Evolutionary conservation across 2,113 vertebrate genomes (phyloP), one percentile per base, ranked within the genome.

Genomic region (Grammomys dolichurus): DNA sequence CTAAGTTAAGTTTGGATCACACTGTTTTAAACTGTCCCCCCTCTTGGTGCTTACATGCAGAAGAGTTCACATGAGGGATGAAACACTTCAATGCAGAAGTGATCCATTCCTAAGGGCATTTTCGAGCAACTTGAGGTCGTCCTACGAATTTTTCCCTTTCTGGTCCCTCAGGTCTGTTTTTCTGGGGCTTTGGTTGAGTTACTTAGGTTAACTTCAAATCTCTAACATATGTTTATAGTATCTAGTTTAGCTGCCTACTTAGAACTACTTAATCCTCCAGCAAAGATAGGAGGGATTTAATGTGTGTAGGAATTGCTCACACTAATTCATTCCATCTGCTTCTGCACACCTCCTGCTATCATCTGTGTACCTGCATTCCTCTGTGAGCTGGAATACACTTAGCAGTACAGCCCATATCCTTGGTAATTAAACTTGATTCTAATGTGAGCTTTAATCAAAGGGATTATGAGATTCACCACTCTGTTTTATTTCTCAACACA

Each of bases 1-100:
- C 67, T 76, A 0, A 2, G 3, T 72, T n/a, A 19, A 40, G 19
- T 51, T 78, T 26, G 65, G 54, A 72, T 17, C 16, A 3, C 31
- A 70, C 33, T 51, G 43, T 70, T 87, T 70, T 54, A 70, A n/a
- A 54, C 17, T 46, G 24, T 87, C 26, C 11, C 11, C 9, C 46
- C 46, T 1, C 46, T 2, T 1, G 16, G 28, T 46, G 20, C 5
- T 33, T 69, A 14, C 9, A 16, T 1, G 2, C 43, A 11, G 48
- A 63, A 40, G 6, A 54, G 48, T 26, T 24, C 33, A 12, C 9
- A 28, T 46, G 7, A 10, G 12, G 33, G 12, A 16, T 11, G 13
- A 9, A 28, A 22, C 43, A 33, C 8, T 13, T 70, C 19, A 8
- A 4, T 1, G 20, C 7, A 2, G 56, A 36, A 51, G 7, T 20